These are phyloP conservation scores for Mormyrus proboscirostris DNA, from an alignment of 2,797 vertebrate genomes.

Conservation along the genomic window DNA sequence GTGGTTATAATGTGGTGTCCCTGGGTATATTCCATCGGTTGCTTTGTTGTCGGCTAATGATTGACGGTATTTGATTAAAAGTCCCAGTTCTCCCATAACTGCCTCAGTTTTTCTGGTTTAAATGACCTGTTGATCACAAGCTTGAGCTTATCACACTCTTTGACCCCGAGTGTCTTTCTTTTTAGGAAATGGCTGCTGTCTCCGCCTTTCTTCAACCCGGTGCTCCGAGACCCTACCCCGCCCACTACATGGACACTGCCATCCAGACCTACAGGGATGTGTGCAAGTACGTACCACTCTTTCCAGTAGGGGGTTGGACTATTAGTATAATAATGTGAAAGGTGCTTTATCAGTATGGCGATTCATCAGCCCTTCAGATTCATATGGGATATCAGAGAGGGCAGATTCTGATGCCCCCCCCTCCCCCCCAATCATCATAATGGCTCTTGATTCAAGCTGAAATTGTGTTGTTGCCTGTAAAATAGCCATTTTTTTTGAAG, in stretches of 20 bases:
- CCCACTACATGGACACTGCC: slow-evolving; percentile 97
- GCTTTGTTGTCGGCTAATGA: not conserved
- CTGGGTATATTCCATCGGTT: not conserved
- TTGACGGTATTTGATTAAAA: not conserved
- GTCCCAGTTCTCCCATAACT: not conserved
- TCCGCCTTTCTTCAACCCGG: slow-evolving; percentile 89
- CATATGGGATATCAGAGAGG: not conserved
- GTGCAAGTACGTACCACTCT: slow-evolving; percentile 78
- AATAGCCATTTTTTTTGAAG: not conserved
- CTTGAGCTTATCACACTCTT: not conserved
- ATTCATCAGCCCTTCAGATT: not conserved
- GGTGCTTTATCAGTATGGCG: not conserved
- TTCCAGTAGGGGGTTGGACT: not conserved
- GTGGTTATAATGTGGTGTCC: not conserved
- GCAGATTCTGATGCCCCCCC: not conserved
- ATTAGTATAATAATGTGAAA: not conserved
- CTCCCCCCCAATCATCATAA: not conserved
- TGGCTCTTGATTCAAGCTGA: not conserved
- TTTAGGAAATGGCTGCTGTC: slow-evolving; percentile 94
- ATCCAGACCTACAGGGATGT: slow-evolving; percentile 93
- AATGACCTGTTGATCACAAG: not conserved
- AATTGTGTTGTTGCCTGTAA: not conserved
- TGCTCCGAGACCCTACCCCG: slow-evolving; percentile 83
- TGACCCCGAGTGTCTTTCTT: not conserved
- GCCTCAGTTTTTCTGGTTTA: not conserved